These are phyloP conservation scores for Cyrtonyx montezumae DNA, from an alignment of 2,113 vertebrate genomes.

Conservation along the genomic window DNA sequence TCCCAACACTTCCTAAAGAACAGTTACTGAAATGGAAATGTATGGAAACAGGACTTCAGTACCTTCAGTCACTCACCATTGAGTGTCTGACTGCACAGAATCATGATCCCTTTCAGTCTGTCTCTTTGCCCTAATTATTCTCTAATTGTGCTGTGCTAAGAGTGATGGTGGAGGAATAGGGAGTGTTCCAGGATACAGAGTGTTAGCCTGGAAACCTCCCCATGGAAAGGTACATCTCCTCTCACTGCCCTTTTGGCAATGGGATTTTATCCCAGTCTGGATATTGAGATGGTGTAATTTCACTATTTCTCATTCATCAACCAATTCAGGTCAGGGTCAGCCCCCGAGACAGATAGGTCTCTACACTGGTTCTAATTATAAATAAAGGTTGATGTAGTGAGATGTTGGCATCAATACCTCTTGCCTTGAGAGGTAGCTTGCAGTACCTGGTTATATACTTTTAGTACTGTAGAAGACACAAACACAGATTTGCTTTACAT, in stretches of 20 bases:
- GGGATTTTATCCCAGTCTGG: not conserved
- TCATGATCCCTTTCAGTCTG: not conserved
- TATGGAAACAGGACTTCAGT: not conserved
- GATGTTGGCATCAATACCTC: not conserved
- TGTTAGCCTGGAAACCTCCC: not conserved
- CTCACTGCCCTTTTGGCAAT: not conserved
- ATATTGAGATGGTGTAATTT: not conserved
- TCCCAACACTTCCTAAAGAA: not conserved
- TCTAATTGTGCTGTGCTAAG: not conserved
- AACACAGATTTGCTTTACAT: not conserved
- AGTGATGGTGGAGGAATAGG: not conserved
- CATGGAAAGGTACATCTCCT: not conserved
- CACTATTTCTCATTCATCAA: not conserved
- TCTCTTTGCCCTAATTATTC: not conserved
- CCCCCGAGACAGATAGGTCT: not conserved
- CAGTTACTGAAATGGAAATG: not conserved
- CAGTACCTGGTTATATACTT: not conserved
- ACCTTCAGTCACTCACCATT: not conserved
- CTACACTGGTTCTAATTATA: not conserved
- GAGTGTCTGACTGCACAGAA: not conserved
- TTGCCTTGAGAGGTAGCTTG: not conserved
- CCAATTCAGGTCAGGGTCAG: not conserved
- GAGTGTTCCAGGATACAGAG: not conserved
- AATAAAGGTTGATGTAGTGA: not conserved
- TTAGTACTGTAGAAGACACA: not conserved